phyloP scores from a whole-genome alignment of 2,797 vertebrate species.

The Notolepis coatsorum region DNA sequence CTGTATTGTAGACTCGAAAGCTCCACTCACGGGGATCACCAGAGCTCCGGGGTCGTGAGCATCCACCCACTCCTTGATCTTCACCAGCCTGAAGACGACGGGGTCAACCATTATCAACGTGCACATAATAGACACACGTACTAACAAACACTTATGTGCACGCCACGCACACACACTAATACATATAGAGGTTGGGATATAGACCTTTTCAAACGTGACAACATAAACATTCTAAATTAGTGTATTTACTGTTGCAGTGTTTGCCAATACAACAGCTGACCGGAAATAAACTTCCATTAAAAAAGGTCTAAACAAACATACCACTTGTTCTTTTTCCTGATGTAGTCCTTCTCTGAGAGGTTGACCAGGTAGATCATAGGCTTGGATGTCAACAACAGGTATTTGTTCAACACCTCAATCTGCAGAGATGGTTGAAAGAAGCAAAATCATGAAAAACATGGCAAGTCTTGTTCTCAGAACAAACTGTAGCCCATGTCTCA shows the following conservation, averaged over 20 bases:
- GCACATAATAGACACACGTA: neutral
- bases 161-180: neutral
- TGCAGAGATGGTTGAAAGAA: slow-evolving; percentile 63
- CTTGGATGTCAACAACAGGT: slow-evolving; percentile 98
- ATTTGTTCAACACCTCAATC: slow-evolving; percentile 98
- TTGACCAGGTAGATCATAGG: slow-evolving; percentile 99
- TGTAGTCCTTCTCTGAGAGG: slow-evolving; percentile 98
- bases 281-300: no score
- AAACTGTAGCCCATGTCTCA: no score
- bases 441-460: neutral
- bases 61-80: slow-evolving; percentile 99
- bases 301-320: slow-evolving; percentile 68
- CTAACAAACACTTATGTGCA: neutral
- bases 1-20: slow-evolving; percentile 92
- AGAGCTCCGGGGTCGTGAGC: slow-evolving; percentile 93
- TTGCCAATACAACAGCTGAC: no score
- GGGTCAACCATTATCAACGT: slow-evolving; percentile 1
- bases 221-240: no score
- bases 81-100: slow-evolving; percentile 92
- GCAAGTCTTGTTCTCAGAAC: neutral
- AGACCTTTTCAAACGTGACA: no score
- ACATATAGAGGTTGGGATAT: neutral
- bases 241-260: no score
- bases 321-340: slow-evolving; percentile 99
- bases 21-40: slow-evolving; percentile 97